Conservation (phyloP, 2,888 invertebrate genomes). For the Parnassius apollo region DNA sequence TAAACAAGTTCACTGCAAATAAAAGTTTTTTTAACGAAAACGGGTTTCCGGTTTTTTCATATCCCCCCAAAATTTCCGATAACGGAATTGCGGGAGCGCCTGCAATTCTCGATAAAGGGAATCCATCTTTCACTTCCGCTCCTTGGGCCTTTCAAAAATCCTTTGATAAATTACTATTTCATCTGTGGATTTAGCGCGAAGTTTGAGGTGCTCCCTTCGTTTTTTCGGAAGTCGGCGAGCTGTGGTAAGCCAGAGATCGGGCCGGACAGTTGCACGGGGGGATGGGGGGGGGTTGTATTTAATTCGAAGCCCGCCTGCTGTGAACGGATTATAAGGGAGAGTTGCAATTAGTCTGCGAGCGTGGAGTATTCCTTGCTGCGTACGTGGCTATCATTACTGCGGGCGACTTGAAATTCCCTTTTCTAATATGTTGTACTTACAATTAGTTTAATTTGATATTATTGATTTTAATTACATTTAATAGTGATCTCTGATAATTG, state of each 20-base stretch:
- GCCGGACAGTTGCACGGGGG: slow-evolving; percentile 63
- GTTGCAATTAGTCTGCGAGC: slow-evolving; percentile 66
- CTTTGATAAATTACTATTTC: slow-evolving; percentile 80
- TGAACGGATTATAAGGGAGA: slow-evolving; percentile 72
- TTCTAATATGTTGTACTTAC: neutral
- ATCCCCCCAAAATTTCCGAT: slow-evolving; percentile 41
- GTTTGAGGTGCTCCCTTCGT: slow-evolving; percentile 61
- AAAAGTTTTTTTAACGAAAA: slow-evolving; percentile 1
- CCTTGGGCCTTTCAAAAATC: slow-evolving; percentile 67
- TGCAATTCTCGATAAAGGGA: slow-evolving; percentile 64
- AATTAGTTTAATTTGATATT: neutral
- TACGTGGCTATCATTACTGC: slow-evolving; percentile 18
- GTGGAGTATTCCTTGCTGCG: slow-evolving; percentile 4
- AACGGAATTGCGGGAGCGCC: no score
- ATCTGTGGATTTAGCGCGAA: slow-evolving; percentile 69
- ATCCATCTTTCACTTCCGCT: slow-evolving; percentile 64
- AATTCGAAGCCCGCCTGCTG: slow-evolving; percentile 77
- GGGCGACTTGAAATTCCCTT: neutral
- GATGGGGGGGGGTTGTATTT: slow-evolving; percentile 71
- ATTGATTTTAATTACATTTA: no score
- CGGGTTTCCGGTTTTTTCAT: slow-evolving; percentile 11
- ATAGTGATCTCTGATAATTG: no score
- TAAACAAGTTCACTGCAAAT: no score
- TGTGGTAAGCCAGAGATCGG: slow-evolving; percentile 51
- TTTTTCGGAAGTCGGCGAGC: slow-evolving; percentile 33